Conservation (phyloP, 2,888 invertebrate genomes). For the Sipha maydis region DNA sequence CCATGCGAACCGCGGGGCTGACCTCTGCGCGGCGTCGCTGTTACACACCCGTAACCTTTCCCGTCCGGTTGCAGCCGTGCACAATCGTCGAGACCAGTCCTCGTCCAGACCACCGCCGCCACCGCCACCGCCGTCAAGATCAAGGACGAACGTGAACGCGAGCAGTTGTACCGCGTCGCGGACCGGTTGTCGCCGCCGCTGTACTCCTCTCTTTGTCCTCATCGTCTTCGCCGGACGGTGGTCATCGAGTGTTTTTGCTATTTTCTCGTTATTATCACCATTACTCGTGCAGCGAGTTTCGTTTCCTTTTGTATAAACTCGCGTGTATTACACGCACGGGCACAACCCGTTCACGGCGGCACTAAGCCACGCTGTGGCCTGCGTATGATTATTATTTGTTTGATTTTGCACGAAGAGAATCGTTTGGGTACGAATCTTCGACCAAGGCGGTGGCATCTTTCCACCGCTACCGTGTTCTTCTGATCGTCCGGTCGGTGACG, state of each 20-base stretch:
- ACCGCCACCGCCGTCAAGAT: slow-evolving; percentile 14
- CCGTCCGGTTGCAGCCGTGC: slow-evolving; percentile 7
- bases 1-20: neutral
- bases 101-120: neutral
- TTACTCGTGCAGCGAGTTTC: too few relatives aligned
- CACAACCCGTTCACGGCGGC: too few relatives aligned
- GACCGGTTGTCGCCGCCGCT: slow-evolving; percentile 32
- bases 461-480: too few relatives aligned
- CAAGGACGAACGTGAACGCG: slow-evolving; percentile 3
- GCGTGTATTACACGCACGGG: too few relatives aligned
- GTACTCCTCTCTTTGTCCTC: neutral
- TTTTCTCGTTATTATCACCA: neutral
- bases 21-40: neutral
- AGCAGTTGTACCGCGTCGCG: neutral
- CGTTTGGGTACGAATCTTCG: too few relatives aligned
- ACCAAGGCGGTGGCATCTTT: too few relatives aligned
- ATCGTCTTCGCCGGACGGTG: neutral
- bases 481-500: too few relatives aligned
- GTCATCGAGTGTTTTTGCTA: neutral
- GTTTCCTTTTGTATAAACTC: too few relatives aligned
- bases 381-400: too few relatives aligned
- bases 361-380: too few relatives aligned
- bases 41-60: slow-evolving; percentile 16
- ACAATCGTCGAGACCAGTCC: slow-evolving; percentile 25
- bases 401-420: too few relatives aligned